These are phyloP conservation scores for Bubalus kerabau DNA, from an alignment of 2,113 vertebrate genomes.

Conservation along the genomic window DNA sequence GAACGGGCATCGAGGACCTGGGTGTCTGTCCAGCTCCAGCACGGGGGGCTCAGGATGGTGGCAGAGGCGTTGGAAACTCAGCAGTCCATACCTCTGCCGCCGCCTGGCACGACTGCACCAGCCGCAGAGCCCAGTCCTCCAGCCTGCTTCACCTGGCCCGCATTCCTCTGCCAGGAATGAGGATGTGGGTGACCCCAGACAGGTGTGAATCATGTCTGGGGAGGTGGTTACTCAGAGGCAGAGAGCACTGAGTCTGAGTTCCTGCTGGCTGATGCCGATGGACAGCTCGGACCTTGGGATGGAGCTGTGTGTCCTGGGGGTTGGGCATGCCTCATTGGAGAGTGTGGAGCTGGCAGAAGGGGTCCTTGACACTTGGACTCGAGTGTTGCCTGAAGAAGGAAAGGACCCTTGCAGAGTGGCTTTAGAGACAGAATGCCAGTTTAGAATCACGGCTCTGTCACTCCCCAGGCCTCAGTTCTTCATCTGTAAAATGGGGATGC, in stretches of 20 bases:
- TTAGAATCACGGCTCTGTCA: fast-evolving
- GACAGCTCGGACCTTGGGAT: not conserved
- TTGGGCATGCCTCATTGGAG: fast-evolving
- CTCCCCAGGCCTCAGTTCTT: not conserved
- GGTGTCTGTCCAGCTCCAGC: not conserved
- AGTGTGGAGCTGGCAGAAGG: not conserved
- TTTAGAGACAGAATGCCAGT: no score
- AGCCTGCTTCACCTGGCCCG: not conserved
- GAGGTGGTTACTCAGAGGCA: conserved; percentile 45
- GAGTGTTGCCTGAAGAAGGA: not conserved
- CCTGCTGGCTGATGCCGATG: not conserved
- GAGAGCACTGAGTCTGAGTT: not conserved
- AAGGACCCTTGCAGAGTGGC: fast-evolving
- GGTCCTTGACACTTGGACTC: not conserved
- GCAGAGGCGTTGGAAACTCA: not conserved
- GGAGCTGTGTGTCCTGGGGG: not conserved
- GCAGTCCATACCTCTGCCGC: not conserved
- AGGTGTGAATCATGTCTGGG: conserved; percentile 59
- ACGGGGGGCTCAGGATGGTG: fast-evolving
- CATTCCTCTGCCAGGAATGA: conserved; percentile 29
- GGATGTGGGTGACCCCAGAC: conserved; percentile 66
- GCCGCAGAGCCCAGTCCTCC: not conserved
- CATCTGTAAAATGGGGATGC: not conserved
- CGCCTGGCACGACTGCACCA: not conserved
- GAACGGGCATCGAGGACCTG: not conserved